Evolutionary conservation across 2,888 invertebrate species (phyloP).

Genomic region (Thysanoteuthis rhombus): DNA sequence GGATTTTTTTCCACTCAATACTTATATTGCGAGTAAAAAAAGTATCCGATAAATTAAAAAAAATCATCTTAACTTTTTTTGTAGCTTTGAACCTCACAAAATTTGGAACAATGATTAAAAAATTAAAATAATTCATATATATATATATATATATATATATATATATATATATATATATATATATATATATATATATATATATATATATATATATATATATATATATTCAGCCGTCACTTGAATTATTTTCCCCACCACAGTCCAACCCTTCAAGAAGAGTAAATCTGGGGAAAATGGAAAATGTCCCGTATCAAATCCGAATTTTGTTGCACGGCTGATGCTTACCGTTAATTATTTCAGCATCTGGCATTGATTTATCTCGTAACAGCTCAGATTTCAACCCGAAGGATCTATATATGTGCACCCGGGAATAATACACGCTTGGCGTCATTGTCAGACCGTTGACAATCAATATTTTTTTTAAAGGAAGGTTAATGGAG

Average conservation of each 20-base stretch:
- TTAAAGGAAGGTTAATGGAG: not conserved
- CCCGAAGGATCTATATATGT: not conserved
- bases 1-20: no score
- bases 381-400: not conserved
- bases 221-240: not conserved
- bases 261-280: not conserved
- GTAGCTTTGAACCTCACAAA: no score
- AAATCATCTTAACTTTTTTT: no score
- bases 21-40: no score
- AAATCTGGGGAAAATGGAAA: not conserved
- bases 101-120: no score
- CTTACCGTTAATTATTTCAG: not conserved
- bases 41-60: no score
- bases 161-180: not conserved
- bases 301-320: not conserved
- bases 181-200: not conserved
- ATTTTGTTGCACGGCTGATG: constrained; percentile 1
- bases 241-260: not conserved
- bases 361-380: constrained; percentile 12
- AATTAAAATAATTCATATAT: not conserved
- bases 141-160: not conserved
- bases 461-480: not conserved
- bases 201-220: not conserved
- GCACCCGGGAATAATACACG: not conserved
- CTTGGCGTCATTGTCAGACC: not conserved